phyloP scores from a whole-genome alignment of 2,113 vertebrate genomes.

The Carlito syrichta region DNA sequence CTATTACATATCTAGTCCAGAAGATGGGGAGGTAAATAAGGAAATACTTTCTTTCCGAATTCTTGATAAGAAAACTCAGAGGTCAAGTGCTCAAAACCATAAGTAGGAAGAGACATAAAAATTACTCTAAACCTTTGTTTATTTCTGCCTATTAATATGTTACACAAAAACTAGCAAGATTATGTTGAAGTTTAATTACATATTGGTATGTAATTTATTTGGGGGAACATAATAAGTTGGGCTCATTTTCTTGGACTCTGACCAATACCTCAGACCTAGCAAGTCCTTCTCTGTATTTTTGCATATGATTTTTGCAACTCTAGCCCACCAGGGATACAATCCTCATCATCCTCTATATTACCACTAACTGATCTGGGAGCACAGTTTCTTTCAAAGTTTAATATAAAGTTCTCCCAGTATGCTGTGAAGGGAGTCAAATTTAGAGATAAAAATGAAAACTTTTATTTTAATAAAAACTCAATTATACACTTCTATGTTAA shows the following conservation, averaged over 20 bases:
- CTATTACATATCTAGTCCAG: constrained; percentile 10
- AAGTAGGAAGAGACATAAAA: not conserved
- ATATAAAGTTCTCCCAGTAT: constrained; percentile 68
- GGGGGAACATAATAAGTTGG: too few species aligned
- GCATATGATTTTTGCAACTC: constrained; percentile 50
- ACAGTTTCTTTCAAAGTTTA: constrained; percentile 72
- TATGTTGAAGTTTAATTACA: not conserved
- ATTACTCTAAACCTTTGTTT: not conserved
- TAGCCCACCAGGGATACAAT: constrained; percentile 53
- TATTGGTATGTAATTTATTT: constrained; percentile 42
- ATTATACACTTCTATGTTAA: constrained; percentile 66
- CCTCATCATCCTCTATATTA: constrained; percentile 61
- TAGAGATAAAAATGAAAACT: constrained; percentile 69
- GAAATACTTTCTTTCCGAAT: constrained; percentile 53
- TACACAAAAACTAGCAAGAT: not conserved
- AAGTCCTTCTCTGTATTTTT: constrained; percentile 26
- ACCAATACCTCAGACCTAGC: not conserved
- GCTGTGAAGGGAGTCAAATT: constrained; percentile 56
- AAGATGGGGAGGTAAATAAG: constrained; percentile 17
- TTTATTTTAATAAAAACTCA: constrained; percentile 76
- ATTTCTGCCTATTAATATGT: not conserved
- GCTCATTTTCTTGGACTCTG: constrained; percentile 30
- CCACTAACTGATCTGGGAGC: constrained; percentile 69
- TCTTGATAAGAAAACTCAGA: constrained; percentile 45
- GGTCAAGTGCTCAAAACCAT: not conserved